Evolutionary conservation across 2,797 vertebrate genomes (phyloP).

Genomic region (Danio albolineatus): DNA sequence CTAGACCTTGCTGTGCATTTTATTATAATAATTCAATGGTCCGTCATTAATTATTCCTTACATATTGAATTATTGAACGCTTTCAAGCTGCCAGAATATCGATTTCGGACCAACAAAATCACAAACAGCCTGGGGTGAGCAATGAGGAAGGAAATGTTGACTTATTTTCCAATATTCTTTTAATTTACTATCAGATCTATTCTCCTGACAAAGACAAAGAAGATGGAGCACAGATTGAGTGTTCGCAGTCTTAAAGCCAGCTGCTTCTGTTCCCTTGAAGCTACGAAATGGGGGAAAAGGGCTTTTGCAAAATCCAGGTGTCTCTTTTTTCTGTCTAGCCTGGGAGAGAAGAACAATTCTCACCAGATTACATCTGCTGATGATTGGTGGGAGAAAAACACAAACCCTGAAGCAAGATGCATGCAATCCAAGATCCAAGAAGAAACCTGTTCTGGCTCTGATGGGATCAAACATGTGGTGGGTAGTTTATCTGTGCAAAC

Average conservation of each 20-base stretch:
- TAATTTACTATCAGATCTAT: background rate
- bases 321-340: slow-evolving; percentile 49
- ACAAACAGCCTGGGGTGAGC: too few species aligned
- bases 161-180: background rate
- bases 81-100: too few species aligned
- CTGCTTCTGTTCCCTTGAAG: slow-evolving; percentile 39
- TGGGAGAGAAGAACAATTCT: slow-evolving; percentile 61
- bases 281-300: slow-evolving; percentile 24
- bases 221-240: slow-evolving; percentile 27
- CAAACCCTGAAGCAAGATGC: slow-evolving; percentile 43
- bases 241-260: slow-evolving; percentile 41
- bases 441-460: slow-evolving; percentile 10
- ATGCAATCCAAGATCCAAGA: slow-evolving; percentile 9
- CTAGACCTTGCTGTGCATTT: too few species aligned
- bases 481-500: slow-evolving; percentile 17
- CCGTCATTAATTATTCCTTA: too few species aligned
- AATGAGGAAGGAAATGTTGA: too few species aligned
- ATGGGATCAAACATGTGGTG: slow-evolving; percentile 42
- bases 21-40: too few species aligned
- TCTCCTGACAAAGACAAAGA: slow-evolving; percentile 1
- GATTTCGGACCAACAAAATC: too few species aligned
- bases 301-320: slow-evolving; percentile 65
- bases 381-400: slow-evolving; percentile 68
- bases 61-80: too few species aligned
- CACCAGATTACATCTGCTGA: slow-evolving; percentile 80